Base-by-base conservation (phyloP, 1,140 invertebrate genomes). In the Diprion similis region DNA sequence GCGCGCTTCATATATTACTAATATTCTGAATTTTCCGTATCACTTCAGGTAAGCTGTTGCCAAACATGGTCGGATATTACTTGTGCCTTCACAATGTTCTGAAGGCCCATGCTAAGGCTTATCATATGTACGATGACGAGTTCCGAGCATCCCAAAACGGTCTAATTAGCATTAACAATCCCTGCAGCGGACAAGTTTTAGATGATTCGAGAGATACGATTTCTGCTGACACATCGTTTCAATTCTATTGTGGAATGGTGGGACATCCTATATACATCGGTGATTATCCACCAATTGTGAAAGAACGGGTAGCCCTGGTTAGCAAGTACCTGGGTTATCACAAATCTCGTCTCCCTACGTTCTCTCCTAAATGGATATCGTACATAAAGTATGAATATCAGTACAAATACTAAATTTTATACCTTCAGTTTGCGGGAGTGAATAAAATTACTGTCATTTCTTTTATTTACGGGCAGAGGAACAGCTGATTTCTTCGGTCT, bases 1-100 rank as follows among this genome's bases (percentile, higher is more conserved):
- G 6, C 24, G 24, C 8, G 11, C n/a, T n/a, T n/a, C 2, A n/a
- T 13, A 59, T 37, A 37, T 37, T 37, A 3, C 1, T 37, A 37
- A 37, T 37, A 37, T 37, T 37, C 24, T 37, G 24, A 37, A 15
- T 17, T 59, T 17, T 15, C 11, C 11, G n/a, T 8, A 15, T 59
- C n/a, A 59, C 85, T 18, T 87, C 88, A 0, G 87, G 88, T 4
- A 84, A 79, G 1, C 81, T 83, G 18, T 74, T 84, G 47, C 82
- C 24, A 47, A 82, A 83, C 6, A 87, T 87, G 8, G 74, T 89
- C 1, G 89, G 82, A 0, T 85, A 88, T 73, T 91, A 90, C 74
- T 37, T 89, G 13, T 90, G 89, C 68, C 84, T 82, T 0, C 90
- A 92, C 73, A 88, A 90, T 74, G 75, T 90, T 0, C 67, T 92